Base-by-base conservation (phyloP, 2,797 vertebrate species). In the Crenuchus spilurus region DNA sequence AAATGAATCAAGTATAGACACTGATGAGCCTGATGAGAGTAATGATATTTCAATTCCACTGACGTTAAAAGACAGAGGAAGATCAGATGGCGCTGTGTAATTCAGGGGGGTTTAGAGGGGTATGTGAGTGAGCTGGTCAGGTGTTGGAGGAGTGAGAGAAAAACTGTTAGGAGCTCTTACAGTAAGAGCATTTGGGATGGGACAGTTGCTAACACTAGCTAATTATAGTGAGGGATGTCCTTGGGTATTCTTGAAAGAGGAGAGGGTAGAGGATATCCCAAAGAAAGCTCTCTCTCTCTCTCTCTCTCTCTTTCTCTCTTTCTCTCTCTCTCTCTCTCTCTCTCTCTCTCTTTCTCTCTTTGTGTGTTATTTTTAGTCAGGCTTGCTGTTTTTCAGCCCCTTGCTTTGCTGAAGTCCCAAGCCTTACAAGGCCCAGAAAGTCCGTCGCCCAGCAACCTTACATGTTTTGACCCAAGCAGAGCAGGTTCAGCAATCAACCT, bases 151-250 rank as follows among this genome's bases (percentile, higher is more conserved):
- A 76, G 51, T 81, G 51, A 72, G 41, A 83, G 74, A 74, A 87
- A 90, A 90, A 90, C 88, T 88, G 85, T 90, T 88, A 89, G 84
- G 83, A 33, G 79, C 81, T 63, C 54, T 65, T 60, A 87, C 86
- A 88, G 82, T 61, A 87, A 87, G 88, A 83, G 72, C 84, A 80
- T 86, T 90, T 90, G 88, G 89, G 85, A 82, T 72, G 73, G 80
- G 83, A 86, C 88, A 80, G 86, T 88, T 92, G 88, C 89, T 89
- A 89, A 86, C 90, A 84, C 84, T 87, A 83, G 76, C 87, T 92
- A 91, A 87, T 90, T 87, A 90, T 91, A 91, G 89, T 75, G 79
- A 86, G 90, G 89, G 89, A 88, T 89, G 90, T 91, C 91, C 90
- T 92, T 92, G 90, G 85, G 83, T 89, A 88, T 91, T 88, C 90